These are phyloP conservation scores for Bubalus kerabau DNA, from an alignment of 2,113 vertebrate genomes.

Conservation along the genomic window DNA sequence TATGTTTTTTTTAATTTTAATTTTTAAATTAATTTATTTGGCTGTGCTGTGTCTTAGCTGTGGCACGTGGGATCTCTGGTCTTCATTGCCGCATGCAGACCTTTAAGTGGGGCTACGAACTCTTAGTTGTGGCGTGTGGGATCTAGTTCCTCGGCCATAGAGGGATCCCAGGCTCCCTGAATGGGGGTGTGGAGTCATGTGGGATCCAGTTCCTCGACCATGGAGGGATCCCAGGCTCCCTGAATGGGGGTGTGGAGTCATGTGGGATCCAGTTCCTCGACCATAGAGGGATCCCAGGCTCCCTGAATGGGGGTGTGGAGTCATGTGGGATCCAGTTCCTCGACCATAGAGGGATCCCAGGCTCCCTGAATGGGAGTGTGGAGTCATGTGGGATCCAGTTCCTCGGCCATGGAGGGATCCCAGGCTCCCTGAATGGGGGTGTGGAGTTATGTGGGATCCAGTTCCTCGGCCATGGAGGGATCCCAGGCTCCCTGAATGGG, in stretches of 20 bases:
- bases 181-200: neutral
- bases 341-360: neutral
- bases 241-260: too few relatives aligned
- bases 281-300: too few relatives aligned
- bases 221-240: too few relatives aligned
- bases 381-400: too few relatives aligned
- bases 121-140: neutral
- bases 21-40: neutral
- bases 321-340: neutral
- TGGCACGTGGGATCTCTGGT: neutral
- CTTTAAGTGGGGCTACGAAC: neutral
- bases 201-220: too few relatives aligned
- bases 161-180: neutral
- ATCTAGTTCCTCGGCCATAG: neutral
- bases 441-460: too few relatives aligned
- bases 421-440: too few relatives aligned
- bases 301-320: neutral
- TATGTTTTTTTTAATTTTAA: neutral
- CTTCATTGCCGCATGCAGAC: neutral
- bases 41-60: neutral
- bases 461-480: too few relatives aligned
- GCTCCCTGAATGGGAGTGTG: neutral
- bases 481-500: neutral
- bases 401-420: too few relatives aligned
- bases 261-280: too few relatives aligned